Conservation (phyloP, 64 coral and sea anemone genomes). For the Astreopora myriophthalma region DNA sequence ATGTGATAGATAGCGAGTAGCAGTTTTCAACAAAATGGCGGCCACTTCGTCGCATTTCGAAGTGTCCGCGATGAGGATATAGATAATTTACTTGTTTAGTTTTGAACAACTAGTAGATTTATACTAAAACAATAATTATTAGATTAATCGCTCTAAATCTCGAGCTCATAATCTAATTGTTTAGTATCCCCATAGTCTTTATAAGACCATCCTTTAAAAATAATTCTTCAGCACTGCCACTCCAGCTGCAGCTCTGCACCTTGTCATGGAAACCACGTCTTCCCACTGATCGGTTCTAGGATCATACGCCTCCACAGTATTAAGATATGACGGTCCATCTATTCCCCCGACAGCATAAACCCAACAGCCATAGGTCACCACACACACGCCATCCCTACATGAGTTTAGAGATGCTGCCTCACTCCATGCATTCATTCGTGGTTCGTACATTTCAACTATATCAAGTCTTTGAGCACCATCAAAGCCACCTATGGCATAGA, state of each 20-base stretch:
- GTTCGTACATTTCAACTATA: conserved; percentile 97
- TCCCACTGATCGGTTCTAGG: conserved; percentile 88
- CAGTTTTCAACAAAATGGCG: too few relatives aligned
- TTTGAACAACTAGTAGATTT: too few relatives aligned
- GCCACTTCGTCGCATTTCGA: too few relatives aligned
- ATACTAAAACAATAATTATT: too few relatives aligned
- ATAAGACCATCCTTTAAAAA: neutral
- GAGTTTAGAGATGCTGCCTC: conserved; percentile 93
- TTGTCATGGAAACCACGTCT: conserved; percentile 86
- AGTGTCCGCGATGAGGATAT: too few relatives aligned
- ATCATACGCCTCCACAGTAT: conserved; percentile 95
- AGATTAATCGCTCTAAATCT: too few relatives aligned
- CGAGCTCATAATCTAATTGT: too few relatives aligned
- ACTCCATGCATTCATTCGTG: conserved; percentile 91
- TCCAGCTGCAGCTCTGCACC: conserved; percentile 93
- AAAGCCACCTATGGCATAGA: conserved; percentile 97
- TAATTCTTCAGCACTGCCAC: conserved; percentile 72
- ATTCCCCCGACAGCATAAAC: conserved; percentile 98
- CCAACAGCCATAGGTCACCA: conserved; percentile 92
- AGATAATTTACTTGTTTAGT: too few relatives aligned
- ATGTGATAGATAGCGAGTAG: too few relatives aligned
- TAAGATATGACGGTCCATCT: conserved; percentile 97
- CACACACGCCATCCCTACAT: conserved; percentile 97
- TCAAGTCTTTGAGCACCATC: conserved; percentile 94
- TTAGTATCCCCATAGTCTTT: too few relatives aligned